A percentile compares a stretch with the other conserved stretches of the same genome.
These are phyloP conservation scores for Actenoides lindsayi DNA, from an alignment of 2,113 vertebrate species.

Conservation along the genomic window DNA sequence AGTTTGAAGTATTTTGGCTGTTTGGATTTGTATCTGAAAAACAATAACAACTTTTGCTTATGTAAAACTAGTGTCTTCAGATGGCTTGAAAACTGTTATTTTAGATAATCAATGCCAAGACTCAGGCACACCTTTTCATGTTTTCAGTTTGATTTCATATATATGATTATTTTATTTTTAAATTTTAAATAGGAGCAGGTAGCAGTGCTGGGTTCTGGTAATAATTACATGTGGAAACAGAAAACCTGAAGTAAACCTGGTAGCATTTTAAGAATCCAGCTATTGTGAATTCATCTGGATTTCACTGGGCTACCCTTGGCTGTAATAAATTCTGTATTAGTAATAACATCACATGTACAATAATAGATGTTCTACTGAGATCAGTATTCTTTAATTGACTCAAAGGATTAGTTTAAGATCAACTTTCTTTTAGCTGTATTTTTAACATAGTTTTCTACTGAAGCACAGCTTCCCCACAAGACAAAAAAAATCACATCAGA, in stretches of 20 bases:
- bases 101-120: neutral
- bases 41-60: neutral
- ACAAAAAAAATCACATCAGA: neutral
- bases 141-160: neutral
- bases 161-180: neutral
- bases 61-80: neutral
- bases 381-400: conserved; percentile 58
- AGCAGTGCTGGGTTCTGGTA: conserved; percentile 23
- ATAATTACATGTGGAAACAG: conserved; percentile 59
- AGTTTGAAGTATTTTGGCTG: neutral
- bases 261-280: conserved; percentile 67
- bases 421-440: conserved; percentile 30
- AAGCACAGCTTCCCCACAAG: neutral
- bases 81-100: neutral
- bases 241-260: conserved; percentile 52
- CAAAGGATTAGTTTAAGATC: conserved; percentile 58
- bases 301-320: conserved; percentile 48
- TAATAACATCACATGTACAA: conserved; percentile 44
- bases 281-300: conserved; percentile 60
- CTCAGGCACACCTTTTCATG: neutral
- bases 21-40: neutral
- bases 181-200: conserved; percentile 10
- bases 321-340: conserved; percentile 62
- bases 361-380: conserved; percentile 60
- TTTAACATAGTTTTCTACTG: no score